Conservation (phyloP, 2,797 vertebrate genomes). For the Aldrovandia affinis region DNA sequence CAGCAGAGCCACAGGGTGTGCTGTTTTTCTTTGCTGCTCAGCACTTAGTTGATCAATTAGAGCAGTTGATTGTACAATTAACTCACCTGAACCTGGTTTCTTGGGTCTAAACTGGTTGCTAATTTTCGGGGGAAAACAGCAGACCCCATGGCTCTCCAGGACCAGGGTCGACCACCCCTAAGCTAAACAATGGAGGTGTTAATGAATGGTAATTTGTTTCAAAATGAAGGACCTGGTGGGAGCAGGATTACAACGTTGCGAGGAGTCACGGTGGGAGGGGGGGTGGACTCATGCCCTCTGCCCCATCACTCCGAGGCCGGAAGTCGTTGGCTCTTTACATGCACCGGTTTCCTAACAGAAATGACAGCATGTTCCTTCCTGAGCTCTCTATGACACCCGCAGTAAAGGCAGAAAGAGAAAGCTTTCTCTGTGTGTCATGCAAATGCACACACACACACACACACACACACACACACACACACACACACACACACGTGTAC, state of each 20-base stretch:
- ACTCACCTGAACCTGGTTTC: too few species aligned
- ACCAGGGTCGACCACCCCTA: too few species aligned
- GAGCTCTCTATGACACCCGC: neutral
- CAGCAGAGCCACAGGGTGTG: too few species aligned
- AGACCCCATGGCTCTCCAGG: too few species aligned
- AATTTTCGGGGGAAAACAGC: neutral
- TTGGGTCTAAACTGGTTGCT: too few species aligned
- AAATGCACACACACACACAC: neutral
- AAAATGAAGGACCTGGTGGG: neutral
- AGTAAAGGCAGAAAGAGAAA: constrained; percentile 16
- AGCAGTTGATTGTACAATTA: too few species aligned
- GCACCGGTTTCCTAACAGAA: neutral
- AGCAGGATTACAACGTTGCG: neutral
- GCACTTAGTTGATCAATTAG: too few species aligned
- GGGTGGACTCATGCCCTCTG: neutral
- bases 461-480: too few species aligned
- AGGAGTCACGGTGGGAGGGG: neutral
- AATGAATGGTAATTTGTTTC: too few species aligned
- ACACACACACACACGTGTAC: too few species aligned
- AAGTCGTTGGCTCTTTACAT: constrained; percentile 23
- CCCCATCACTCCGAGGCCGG: constrained; percentile 17
- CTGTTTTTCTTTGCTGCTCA: too few species aligned
- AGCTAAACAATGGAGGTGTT: neutral
- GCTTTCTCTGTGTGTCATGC: neutral
- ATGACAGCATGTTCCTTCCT: constrained; percentile 22